Evolutionary conservation across 2,888 invertebrate species (phyloP), one percentile per base, ranked within the genome.

Genomic region (Acleris emargana): DNA sequence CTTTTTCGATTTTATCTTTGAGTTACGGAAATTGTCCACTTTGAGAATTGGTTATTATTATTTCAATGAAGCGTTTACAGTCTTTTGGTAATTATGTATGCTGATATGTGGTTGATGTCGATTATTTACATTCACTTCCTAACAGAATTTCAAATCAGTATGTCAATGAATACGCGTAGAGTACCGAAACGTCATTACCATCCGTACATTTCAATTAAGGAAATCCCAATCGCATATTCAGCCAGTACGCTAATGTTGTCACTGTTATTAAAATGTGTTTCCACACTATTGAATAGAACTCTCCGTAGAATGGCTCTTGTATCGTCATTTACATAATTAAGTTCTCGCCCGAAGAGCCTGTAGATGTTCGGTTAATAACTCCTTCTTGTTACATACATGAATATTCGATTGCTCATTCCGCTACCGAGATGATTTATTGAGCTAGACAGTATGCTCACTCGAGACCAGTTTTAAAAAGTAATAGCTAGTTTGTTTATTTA

Each of bases 291-390:
- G 57, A 57, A 66, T 66, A 66, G 66, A 57, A 68, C 71, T 64
- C 70, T 67, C 54, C 58, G 76, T 76, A 79, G 76, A 71, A 70
- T 63, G 68, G 71, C 72, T 72, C 73, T 77, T 72, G 72, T 71
- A 76, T 72, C 73, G 67, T 70, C 74, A 83, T 86, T 84, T 83
- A 76, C 85, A 84, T 86, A 86, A 85, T 86, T 82, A 81, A 81
- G 76, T 78, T 78, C 77, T 76, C 72, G 71, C 75, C 76, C 73
- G 74, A 76, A 81, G 79, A 74, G 74, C 72, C 76, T 78, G 81
- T 77, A 76, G 76, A 77, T 82, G 79, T 83, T 79, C 73, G 72
- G 73, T 76, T 77, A 78, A 75, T 79, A 77, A 76, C 75, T 77
- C 73, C 76, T 69, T 70, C 68, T 79, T 76, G 76, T 84, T 80